Evolutionary conservation across 2,113 vertebrate species (phyloP), one percentile per base, ranked within the genome.

Genomic region (Malaclemys terrapin): DNA sequence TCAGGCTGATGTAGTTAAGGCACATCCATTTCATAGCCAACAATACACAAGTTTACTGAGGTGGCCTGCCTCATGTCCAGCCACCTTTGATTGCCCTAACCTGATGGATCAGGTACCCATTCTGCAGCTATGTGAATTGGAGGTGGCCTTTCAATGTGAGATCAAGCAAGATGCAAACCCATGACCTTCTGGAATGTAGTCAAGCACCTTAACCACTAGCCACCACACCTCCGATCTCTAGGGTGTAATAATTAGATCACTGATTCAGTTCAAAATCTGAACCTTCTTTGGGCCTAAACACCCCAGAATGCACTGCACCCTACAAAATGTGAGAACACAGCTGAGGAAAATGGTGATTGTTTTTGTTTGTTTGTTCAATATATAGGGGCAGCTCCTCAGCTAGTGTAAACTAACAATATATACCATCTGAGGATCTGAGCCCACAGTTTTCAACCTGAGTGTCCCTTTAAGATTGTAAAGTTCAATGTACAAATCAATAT

Each of bases 381-480:
- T 49, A 8, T 0, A 62, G 19, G 38, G 81, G 78, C 47, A 52
- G 69, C 83, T 42, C 85, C 84, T 80, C 95, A 78, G 29, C 49
- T 76, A 83, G 10, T 84, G 20, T 59, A 85, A 85, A 22, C 35
- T 65, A 85, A 54, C 80, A 27, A 29, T 42, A 42, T 82, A 29
- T 10, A 82, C 53, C 38, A 10, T 8, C n/a, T 52, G 2, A 14
- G 38, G 89, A 53, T 57, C 80, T 78, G 49, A 76, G 76, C 75
- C 80, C 57, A 80, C 29, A 72, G 5, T 4, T 91, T 83, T 31
- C 5, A 75, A 88, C 38, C 38, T 76, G 3, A 53, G 42, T n/a
- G 69, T 81, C 69, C 80, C 54, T 91, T 82, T 89, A 88, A 78
- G 80, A 81, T 59, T 85, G 53, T 92, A 94, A 93, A 89, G 82